Base-by-base conservation (phyloP, 2,888 invertebrate genomes). In the Cantharis lateralis region DNA sequence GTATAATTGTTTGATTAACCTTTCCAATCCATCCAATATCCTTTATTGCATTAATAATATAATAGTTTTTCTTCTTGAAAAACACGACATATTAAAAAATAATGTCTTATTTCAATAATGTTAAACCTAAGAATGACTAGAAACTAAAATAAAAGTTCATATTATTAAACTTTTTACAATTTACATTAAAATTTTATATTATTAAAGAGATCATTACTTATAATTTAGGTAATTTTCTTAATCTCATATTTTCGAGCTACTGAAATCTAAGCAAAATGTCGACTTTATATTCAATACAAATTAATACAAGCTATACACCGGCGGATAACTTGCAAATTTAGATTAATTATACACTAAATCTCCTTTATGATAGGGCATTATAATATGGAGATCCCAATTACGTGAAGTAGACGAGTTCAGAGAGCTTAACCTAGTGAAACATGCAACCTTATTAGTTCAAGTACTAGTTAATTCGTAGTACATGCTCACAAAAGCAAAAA, bases 281-380 rank as follows among this genome's bases (percentile, higher is more conserved):
- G 73, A 75, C 66, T 75, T 76, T 76, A 71, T 73, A 76, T 78
- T 78, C 78, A 78, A 78, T 78, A 78, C 77, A 78, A 79, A 76
- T 78, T 76, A 78, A 78, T 78, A 78, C 75, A 77, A 77, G 77
- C 79, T 79, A 77, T 73, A 72, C 73, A 74, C 73, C 73, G 78
- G 74, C 76, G 73, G 78, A 80, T 77, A 78, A 75, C 81, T 79
- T 77, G 79, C 79, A 81, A 81, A 81, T 81, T 81, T 81, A 81
- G 81, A 81, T 81, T 81, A 81, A 81, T 81, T 80, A 80, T 79
- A 78, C 79, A 79, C 74, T 79, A 79, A 81, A 79, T 78, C 81
- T 79, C 79, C 80, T 80, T 79, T 81, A 78, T 80, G 78, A 78
- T 78, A 81, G 78, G 76, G 77, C 79, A 77, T 80, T 80, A 79